Percentiles rank a stretch among this genome's conserved stretches.
Evolutionary conservation across 1,140 invertebrate species (phyloP).

Genomic region (Proctacanthus coquilletti): DNA sequence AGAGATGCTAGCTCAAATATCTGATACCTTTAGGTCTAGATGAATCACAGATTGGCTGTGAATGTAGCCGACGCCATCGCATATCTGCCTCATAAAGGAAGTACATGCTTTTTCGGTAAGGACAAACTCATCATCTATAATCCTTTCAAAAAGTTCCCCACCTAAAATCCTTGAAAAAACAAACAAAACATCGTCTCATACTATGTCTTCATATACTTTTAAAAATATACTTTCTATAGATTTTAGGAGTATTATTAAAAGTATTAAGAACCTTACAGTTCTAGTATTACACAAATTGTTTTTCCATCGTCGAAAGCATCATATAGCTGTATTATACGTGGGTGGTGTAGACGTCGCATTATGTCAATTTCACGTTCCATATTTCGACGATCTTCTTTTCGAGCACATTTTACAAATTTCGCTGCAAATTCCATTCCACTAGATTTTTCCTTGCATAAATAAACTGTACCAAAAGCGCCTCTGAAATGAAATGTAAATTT

Average conservation of each 20-base stretch:
- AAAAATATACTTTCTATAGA: no score
- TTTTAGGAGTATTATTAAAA: no score
- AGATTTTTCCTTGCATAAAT: constrained; percentile 65
- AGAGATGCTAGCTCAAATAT: constrained; percentile 3
- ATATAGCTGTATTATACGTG: constrained; percentile 79
- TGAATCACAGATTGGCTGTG: constrained; percentile 83
- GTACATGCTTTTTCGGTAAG: constrained; percentile 84
- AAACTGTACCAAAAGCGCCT: constrained; percentile 92
- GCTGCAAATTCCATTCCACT: constrained; percentile 67
- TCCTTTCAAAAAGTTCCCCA: constrained; percentile 89
- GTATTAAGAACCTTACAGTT: constrained; percentile 58
- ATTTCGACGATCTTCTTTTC: constrained; percentile 67
- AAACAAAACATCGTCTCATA: background rate
- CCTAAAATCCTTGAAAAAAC: constrained; percentile 63
- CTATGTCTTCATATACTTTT: no score
- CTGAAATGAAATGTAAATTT: constrained; percentile 36
- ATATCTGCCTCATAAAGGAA: constrained; percentile 90
- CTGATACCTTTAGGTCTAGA: constrained; percentile 81
- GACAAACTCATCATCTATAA: constrained; percentile 91
- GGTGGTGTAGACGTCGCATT: constrained; percentile 78
- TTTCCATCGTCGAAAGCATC: constrained; percentile 81
- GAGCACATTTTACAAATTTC: constrained; percentile 68
- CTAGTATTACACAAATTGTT: constrained; percentile 67
- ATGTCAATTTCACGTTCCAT: constrained; percentile 87
- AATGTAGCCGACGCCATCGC: constrained; percentile 86